Conservation (phyloP, 2,888 invertebrate genomes). For the Phalera bucephala region DNA sequence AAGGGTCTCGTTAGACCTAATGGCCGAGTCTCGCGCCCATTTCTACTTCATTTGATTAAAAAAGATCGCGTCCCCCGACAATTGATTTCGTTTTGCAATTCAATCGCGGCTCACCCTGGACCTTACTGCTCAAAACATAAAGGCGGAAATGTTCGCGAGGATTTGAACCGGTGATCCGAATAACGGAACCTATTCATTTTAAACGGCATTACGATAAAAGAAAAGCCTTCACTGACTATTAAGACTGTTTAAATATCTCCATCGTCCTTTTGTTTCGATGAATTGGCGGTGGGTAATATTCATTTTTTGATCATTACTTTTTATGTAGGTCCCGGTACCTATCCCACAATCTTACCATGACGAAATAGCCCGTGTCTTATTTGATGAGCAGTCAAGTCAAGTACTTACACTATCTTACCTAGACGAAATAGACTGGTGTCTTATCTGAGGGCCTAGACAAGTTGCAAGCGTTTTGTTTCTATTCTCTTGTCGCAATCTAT, state of each 20-base stretch:
- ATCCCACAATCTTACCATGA: no score
- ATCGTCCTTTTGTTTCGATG: no score
- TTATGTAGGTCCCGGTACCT: no score
- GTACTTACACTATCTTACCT: no score
- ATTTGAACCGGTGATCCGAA: conserved; percentile 37
- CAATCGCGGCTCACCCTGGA: conserved; percentile 33
- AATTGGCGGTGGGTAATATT: no score
- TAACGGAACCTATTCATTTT: conserved; percentile 62
- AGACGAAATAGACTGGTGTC: no score
- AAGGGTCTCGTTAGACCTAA: conserved; percentile 72
- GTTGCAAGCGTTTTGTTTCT: no score
- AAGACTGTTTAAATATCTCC: conserved; percentile 55
- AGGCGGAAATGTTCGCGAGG: conserved; percentile 10
- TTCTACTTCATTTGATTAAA: conserved; percentile 76
- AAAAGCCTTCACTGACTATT: conserved; percentile 62
- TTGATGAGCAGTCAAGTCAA: no score
- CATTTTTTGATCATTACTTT: no score
- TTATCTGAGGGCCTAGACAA: no score
- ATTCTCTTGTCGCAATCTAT: no score
- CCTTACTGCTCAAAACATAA: conserved; percentile 33
- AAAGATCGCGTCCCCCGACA: conserved; percentile 64
- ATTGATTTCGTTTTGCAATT: conserved; percentile 70
- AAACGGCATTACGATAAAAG: conserved; percentile 65
- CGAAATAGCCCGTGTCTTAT: no score
- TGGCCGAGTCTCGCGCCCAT: conserved; percentile 65